phyloP scores from a whole-genome alignment of 2,797 vertebrate species.

The Scolopax bukidnonensis region DNA sequence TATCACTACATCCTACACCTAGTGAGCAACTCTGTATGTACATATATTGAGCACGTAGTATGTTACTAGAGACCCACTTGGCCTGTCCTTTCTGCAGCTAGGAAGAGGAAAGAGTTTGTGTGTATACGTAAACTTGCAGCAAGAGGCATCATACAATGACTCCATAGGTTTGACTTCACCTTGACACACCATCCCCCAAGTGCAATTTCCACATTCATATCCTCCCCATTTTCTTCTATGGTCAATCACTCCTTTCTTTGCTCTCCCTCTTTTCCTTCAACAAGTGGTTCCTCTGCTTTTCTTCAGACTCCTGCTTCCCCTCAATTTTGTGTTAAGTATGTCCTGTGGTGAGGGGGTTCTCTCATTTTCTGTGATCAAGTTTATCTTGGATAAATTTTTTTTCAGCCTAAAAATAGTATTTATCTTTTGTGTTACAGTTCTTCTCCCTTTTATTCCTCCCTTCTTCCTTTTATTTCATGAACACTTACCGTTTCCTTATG shows the following conservation, averaged over 20 bases:
- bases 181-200: background rate
- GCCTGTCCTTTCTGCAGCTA: background rate
- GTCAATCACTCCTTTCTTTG: background rate
- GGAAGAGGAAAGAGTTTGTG: background rate
- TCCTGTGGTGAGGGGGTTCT: background rate
- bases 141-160: background rate
- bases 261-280: background rate
- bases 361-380: background rate
- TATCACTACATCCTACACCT: background rate
- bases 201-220: background rate
- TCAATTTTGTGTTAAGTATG: background rate
- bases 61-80: background rate
- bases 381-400: accelerated
- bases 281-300: background rate
- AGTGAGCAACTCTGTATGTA: background rate
- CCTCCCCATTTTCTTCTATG: background rate
- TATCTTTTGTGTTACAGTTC: background rate
- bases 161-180: background rate
- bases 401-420: background rate
- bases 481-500: background rate
- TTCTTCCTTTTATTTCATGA: background rate
- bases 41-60: background rate
- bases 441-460: background rate
- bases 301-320: background rate
- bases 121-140: background rate